phyloP scores from a whole-genome alignment of 2,797 vertebrate genomes.

The Chaenodraco wilsoni region DNA sequence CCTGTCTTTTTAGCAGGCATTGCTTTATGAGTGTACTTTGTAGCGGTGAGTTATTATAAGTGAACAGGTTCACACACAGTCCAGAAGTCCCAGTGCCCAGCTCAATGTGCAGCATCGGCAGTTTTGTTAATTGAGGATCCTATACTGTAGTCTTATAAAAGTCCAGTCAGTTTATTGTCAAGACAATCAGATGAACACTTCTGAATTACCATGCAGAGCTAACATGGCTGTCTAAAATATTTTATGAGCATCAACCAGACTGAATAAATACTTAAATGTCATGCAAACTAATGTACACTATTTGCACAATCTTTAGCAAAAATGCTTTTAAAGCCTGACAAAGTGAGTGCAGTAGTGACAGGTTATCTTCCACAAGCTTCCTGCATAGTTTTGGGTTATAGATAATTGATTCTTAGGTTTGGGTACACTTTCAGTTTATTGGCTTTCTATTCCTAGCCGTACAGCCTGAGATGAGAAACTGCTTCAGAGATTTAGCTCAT shows the following conservation, averaged over 20 bases:
- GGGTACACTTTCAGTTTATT: not conserved
- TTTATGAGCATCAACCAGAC: not conserved
- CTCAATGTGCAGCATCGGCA: slow-evolving; percentile 15
- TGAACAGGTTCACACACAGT: not conserved
- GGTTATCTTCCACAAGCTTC: not conserved
- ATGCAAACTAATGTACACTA: not conserved
- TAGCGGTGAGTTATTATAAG: not conserved
- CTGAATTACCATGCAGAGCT: not conserved
- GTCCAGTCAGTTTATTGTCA: not conserved
- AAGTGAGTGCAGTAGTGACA: not conserved
- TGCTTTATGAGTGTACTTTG: not conserved
- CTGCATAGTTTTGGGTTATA: too few relatives aligned
- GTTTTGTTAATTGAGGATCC: slow-evolving; percentile 15
- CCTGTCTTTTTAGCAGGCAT: not conserved
- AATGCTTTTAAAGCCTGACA: not conserved
- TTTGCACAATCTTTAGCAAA: not conserved
- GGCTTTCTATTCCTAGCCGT: not conserved
- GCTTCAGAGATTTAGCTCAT: not conserved
- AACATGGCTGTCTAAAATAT: not conserved
- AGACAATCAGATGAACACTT: slow-evolving; percentile 4
- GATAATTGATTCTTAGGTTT: not conserved
- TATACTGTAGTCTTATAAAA: not conserved
- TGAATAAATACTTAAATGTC: slow-evolving; percentile 2
- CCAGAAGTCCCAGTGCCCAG: not conserved
- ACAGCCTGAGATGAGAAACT: not conserved